phyloP scores from a whole-genome alignment of 2,888 invertebrate genomes.

The Petrolisthes cinctipes region DNA sequence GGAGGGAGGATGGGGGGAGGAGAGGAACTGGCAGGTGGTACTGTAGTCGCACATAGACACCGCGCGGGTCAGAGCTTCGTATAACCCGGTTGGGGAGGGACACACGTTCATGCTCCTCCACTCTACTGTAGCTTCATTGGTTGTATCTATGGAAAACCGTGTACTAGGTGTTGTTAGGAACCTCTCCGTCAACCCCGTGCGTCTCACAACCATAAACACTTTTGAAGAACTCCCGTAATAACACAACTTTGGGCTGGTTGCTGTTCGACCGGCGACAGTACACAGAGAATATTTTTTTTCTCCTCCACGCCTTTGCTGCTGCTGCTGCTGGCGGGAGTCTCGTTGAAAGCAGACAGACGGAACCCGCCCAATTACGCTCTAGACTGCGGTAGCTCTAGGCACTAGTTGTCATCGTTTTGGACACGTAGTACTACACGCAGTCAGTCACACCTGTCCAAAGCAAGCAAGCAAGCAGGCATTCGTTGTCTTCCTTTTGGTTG shows the following conservation, averaged over 20 bases:
- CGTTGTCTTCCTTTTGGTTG: background rate
- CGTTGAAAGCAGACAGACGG: too few species aligned
- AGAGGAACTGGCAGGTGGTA: slow-evolving; percentile 8
- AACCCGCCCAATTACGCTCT: too few species aligned
- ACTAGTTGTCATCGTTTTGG: too few species aligned
- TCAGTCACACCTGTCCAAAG: background rate
- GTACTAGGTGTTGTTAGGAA: slow-evolving; percentile 16
- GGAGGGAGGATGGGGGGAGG: background rate
- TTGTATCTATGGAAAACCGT: slow-evolving; percentile 57
- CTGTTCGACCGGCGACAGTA: slow-evolving; percentile 8
- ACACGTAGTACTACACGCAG: background rate
- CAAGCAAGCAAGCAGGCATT: too few species aligned
- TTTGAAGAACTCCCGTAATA: slow-evolving; percentile 53
- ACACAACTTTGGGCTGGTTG: background rate
- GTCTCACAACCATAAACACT: slow-evolving; percentile 56
- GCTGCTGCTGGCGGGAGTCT: too few species aligned
- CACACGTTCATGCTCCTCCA: slow-evolving; percentile 25
- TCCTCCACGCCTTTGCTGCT: too few species aligned
- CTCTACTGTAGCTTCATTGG: slow-evolving; percentile 13
- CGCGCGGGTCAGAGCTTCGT: slow-evolving; percentile 34
- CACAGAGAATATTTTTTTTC: background rate
- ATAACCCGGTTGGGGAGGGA: slow-evolving; percentile 40
- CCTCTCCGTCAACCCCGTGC: slow-evolving; percentile 31
- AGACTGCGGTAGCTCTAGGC: too few species aligned
- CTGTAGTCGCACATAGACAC: background rate